phyloP scores from a whole-genome alignment of 2,797 vertebrate genomes.

The Leptodactylus fallax region DNA sequence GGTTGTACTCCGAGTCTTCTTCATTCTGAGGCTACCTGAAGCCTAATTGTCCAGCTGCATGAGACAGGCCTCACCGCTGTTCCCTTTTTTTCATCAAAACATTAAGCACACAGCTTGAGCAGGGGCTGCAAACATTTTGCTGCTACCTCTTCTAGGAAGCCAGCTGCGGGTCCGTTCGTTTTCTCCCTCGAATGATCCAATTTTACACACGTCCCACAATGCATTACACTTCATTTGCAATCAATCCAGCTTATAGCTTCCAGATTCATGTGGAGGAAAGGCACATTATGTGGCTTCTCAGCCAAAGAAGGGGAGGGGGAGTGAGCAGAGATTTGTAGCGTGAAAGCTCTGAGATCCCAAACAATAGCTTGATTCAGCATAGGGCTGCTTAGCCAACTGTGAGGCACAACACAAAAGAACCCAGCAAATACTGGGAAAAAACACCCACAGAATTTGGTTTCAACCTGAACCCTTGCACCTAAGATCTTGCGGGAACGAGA shows the following conservation, averaged over 20 bases:
- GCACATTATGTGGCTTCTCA: conserved; percentile 84
- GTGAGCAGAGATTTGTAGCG: conserved; percentile 78
- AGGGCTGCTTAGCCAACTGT: conserved; percentile 80
- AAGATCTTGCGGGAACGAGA: conserved; percentile 64
- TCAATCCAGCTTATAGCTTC: conserved; percentile 88
- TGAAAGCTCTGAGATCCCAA: conserved; percentile 81
- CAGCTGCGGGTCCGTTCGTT: conserved; percentile 71
- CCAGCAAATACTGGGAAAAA: conserved; percentile 72
- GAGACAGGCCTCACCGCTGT: conserved; percentile 61
- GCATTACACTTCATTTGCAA: conserved; percentile 96
- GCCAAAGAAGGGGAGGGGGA: conserved; percentile 71
- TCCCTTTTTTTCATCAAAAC: conserved; percentile 67
- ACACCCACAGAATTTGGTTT: conserved; percentile 74
- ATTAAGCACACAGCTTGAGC: conserved; percentile 74
- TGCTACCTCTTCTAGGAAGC: conserved; percentile 66
- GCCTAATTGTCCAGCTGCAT: conserved; percentile 73
- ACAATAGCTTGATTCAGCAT: conserved; percentile 92
- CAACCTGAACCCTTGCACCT: conserved; percentile 78
- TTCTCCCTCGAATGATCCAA: conserved; percentile 76
- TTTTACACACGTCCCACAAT: conserved; percentile 85
- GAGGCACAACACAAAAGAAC: conserved; percentile 82
- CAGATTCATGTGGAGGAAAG: conserved; percentile 89
- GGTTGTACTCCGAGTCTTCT: conserved; percentile 96
- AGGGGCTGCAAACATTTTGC: conserved; percentile 73
- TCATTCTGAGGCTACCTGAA: conserved; percentile 88